Base-by-base conservation (phyloP, 2,888 invertebrate genomes). In the Halictus ligatus region DNA sequence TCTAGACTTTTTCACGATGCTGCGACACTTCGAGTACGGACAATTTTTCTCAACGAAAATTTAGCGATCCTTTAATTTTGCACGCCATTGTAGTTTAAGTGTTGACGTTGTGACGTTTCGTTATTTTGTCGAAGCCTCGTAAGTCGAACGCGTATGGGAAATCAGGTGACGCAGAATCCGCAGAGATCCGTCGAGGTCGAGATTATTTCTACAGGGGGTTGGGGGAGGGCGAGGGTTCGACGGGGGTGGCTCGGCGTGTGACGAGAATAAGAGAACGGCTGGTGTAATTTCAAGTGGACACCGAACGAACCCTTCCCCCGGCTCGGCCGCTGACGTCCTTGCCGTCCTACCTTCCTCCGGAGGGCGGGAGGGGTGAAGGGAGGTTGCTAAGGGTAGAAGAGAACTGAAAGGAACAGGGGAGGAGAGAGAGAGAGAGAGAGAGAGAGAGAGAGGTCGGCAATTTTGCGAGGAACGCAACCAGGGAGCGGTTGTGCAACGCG, bases 401-500 rank as follows among this genome's bases (percentile, higher is more conserved):
- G 25, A 13, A 64, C 29, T 29, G 64, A n/a, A 64, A 29, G 64
- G 64, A 54, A 54, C n/a, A 54, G n/a, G 8, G 50, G 21, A n/a
- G 21, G 2, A 18, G n/a, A n/a, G n/a, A n/a, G n/a, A n/a, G n/a
- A n/a, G n/a, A n/a, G n/a, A n/a, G n/a, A n/a, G n/a, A n/a, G n/a
- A n/a, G n/a, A 21, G 54, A 10, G 64, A 46, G 73, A 60, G 25
- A 46, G 35, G 35, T 18, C 64, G 15, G 58, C 50, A 84, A 81
- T 88, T 84, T 81, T 50, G 35, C 67, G 77, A 40, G 80, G 80
- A 80, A 80, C 82, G 81, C 80, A 83, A 76, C 81, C 46, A 29
- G 29, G 29, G 81, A 78, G 81, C 80, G 78, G 85, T 87, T 83
- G 82, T 75, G 83, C 86, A 82, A 79, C 86, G 75, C 86, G 75